Evolutionary conservation across 2,797 vertebrate species (phyloP).

Genomic region (Tauraco hartlaubi): DNA sequence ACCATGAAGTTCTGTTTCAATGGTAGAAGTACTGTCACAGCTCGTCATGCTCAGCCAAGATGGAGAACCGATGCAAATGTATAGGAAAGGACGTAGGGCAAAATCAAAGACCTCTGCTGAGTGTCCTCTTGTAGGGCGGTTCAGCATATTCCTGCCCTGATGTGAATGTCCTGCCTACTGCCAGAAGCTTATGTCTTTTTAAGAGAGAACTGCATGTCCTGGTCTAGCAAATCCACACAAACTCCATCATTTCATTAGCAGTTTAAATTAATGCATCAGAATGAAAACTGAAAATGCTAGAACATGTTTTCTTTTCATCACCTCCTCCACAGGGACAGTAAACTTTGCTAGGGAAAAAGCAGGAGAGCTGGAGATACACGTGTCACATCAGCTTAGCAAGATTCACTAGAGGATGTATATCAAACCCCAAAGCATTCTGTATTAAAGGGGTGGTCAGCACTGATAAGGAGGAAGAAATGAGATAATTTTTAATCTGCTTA

Average conservation of each 20-base stretch:
- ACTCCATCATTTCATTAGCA: background rate
- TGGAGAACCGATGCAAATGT: background rate
- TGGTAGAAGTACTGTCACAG: background rate
- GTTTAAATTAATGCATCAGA: background rate
- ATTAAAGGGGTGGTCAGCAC: background rate
- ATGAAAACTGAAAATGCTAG: background rate
- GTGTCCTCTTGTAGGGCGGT: background rate
- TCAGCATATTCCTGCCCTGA: background rate
- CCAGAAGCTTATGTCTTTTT: background rate
- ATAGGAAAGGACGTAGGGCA: background rate
- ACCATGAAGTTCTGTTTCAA: background rate
- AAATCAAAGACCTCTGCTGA: background rate
- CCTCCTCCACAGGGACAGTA: background rate
- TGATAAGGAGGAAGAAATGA: background rate
- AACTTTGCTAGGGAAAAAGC: background rate
- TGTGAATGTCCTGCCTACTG: background rate
- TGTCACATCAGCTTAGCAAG: background rate
- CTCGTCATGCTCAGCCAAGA: background rate
- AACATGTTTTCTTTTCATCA: background rate
- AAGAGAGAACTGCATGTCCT: background rate
- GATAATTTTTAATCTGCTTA: slow-evolving; percentile 9
- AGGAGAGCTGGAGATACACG: background rate
- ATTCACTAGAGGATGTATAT: background rate
- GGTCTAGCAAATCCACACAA: background rate
- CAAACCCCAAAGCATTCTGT: background rate